phyloP scores from a whole-genome alignment of 1,140 invertebrate genomes.

The Sipha flava region DNA sequence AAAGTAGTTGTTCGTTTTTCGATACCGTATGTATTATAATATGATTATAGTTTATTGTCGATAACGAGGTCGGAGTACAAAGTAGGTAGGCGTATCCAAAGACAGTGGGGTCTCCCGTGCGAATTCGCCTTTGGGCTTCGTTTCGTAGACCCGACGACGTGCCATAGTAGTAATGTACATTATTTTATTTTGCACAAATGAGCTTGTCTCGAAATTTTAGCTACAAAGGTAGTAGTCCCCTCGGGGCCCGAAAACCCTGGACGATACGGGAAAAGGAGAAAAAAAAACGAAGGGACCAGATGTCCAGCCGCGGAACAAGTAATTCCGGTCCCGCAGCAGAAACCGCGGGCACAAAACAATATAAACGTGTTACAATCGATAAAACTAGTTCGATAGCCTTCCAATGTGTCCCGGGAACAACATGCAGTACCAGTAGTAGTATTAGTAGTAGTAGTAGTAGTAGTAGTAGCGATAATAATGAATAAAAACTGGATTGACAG shows the following conservation, averaged over 20 bases:
- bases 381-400: constrained; percentile 30
- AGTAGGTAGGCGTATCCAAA: background rate
- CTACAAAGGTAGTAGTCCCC: background rate
- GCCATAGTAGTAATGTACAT: background rate
- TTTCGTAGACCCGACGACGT: background rate
- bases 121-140: background rate
- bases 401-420: background rate
- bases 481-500: constrained; percentile 18
- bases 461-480: background rate
- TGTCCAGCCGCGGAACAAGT: constrained; percentile 10
- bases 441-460: background rate
- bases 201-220: background rate
- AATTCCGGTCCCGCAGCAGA: constrained; percentile 20
- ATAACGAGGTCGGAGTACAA: background rate
- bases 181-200: background rate
- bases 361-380: constrained; percentile 20
- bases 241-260: background rate
- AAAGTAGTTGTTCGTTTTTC: no score
- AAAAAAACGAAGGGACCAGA: background rate
- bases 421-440: background rate
- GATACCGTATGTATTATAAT: background rate
- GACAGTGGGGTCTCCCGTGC: background rate
- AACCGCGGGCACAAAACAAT: background rate
- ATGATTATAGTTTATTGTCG: background rate
- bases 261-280: background rate